Evolutionary conservation across 2,888 invertebrate genomes (phyloP).

Genomic region (Drosophila borealis): DNA sequence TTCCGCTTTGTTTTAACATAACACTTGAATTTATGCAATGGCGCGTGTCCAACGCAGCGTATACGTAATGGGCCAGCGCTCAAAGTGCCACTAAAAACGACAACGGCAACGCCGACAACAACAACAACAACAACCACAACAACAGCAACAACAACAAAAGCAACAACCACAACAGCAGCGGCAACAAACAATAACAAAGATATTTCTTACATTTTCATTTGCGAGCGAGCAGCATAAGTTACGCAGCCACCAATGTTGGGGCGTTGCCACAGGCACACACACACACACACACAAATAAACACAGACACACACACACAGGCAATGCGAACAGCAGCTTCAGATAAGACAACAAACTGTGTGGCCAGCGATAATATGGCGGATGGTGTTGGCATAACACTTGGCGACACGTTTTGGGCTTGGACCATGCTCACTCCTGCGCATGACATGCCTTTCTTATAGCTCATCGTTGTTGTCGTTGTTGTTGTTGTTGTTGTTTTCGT

Average conservation of each 20-base stretch:
- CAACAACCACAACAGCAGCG: slow-evolving; percentile 41
- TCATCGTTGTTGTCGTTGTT: slow-evolving; percentile 20
- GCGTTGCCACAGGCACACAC: slow-evolving; percentile 53
- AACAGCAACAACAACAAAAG: slow-evolving; percentile 32
- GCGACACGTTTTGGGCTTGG: slow-evolving; percentile 76
- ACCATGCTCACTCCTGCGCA: slow-evolving; percentile 58
- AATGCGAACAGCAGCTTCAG: slow-evolving; percentile 56
- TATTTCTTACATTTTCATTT: slow-evolving; percentile 72
- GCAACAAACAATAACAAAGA: slow-evolving; percentile 69
- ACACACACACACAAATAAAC: slow-evolving; percentile 25
- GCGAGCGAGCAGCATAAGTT: slow-evolving; percentile 47
- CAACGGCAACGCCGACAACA: slow-evolving; percentile 41
- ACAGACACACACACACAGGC: slow-evolving; percentile 23
- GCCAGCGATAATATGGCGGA: slow-evolving; percentile 71
- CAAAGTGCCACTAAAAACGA: slow-evolving; percentile 71
- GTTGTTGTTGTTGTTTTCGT: slow-evolving; percentile 18
- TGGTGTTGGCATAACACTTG: slow-evolving; percentile 67
- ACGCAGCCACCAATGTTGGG: slow-evolving; percentile 43
- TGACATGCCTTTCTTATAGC: slow-evolving; percentile 61
- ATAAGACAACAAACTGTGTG: slow-evolving; percentile 78
- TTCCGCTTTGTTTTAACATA: slow-evolving; percentile 81
- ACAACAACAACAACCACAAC: slow-evolving; percentile 30
- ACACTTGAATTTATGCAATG: slow-evolving; percentile 82
- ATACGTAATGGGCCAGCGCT: slow-evolving; percentile 74
- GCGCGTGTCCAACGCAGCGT: slow-evolving; percentile 81